These are phyloP conservation scores for Muschampia plurimacula DNA, from an alignment of 2,888 invertebrate species.

Conservation along the genomic window DNA sequence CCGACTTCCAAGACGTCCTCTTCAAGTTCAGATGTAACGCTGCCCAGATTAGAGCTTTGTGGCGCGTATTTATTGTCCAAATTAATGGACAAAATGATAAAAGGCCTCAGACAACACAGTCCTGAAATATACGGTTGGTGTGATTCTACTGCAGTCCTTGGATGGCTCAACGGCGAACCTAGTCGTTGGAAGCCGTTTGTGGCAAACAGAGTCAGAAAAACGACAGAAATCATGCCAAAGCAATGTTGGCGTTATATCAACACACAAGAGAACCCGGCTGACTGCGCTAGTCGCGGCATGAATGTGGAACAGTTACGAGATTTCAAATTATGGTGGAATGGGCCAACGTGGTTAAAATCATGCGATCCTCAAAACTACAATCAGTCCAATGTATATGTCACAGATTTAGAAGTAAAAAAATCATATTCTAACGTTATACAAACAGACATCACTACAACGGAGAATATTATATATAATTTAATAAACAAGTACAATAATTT, in stretches of 20 bases:
- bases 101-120: background rate
- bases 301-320: background rate
- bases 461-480: background rate
- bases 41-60: background rate
- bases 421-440: background rate
- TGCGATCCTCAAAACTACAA: background rate
- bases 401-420: background rate
- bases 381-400: background rate
- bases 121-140: constrained; percentile 2
- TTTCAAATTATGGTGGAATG: background rate
- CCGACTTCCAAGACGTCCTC: background rate
- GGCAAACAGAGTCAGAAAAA: constrained; percentile 41
- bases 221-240: constrained; percentile 40
- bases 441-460: background rate
- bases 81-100: background rate
- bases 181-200: constrained; percentile 38
- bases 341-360: background rate
- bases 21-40: no score
- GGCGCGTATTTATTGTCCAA: background rate
- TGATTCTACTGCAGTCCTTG: constrained; percentile 35
- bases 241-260: constrained; percentile 45
- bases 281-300: constrained; percentile 45
- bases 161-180: constrained; percentile 44
- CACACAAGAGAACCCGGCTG: constrained; percentile 45
- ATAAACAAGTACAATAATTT: background rate